These are phyloP conservation scores for Lamellibrachia luymesi DNA, from an alignment of 1,140 invertebrate genomes.

Conservation along the genomic window DNA sequence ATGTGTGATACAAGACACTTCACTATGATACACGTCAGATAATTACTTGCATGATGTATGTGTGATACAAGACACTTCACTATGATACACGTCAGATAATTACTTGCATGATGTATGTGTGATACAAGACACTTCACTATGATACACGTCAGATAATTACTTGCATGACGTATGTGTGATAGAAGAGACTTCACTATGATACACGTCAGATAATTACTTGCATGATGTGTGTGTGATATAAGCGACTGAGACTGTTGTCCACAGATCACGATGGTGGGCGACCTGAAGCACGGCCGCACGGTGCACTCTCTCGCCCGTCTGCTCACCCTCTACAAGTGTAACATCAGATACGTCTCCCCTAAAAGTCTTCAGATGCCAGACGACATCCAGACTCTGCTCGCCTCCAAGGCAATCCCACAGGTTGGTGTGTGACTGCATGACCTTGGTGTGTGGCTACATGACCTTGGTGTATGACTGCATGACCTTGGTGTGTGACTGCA, in stretches of 20 bases:
- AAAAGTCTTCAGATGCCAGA: constrained; percentile 83
- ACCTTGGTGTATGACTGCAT: background rate
- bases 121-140: no score
- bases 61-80: no score
- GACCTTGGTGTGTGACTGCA: background rate
- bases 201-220: background rate
- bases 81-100: no score
- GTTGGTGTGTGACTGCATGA: constrained; percentile 41
- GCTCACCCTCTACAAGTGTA: constrained; percentile 50
- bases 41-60: no score
- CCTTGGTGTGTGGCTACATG: no score
- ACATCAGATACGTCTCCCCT: constrained; percentile 83
- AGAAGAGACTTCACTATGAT: no score
- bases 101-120: no score
- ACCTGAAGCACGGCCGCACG: constrained; percentile 95
- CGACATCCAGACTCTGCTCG: constrained; percentile 77
- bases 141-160: no score
- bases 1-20: no score
- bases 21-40: no score
- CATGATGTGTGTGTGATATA: background rate
- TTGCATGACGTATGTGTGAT: no score
- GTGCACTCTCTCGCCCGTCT: constrained; percentile 90
- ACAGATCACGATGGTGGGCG: constrained; percentile 75
- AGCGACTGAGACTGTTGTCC: constrained; percentile 15
- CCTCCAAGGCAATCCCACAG: constrained; percentile 75